Base-by-base conservation (phyloP, 30 jellyfish, hydroid and myxozoan genomes). In the Hydra vulgaris region DNA sequence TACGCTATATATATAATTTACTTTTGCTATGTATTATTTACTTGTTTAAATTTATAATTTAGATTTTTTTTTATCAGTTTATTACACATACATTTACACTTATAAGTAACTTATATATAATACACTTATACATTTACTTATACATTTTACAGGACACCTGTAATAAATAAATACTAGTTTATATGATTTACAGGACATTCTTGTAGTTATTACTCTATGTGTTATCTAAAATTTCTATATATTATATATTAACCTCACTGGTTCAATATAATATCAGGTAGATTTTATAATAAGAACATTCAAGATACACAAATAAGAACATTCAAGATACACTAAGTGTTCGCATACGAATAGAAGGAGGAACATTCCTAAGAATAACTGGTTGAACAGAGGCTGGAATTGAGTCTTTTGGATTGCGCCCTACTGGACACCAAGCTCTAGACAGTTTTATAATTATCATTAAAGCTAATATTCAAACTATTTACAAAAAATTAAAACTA, bases 341-440 rank as follows among this genome's bases (percentile, higher is more conserved):
- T 78, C 94, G 82, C 79, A 89, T 23, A n/a, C 96, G 79, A 40
- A 40, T 12, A 40, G 71, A 74, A 1, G 83, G 83, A 21, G 96
- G 96, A 21, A 94, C 94, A 52, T 79, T 84, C 54, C 94, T 74
- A 25, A 79, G 94, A 25, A 88, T 71, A 21, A 88, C 96, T 23
- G 96, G 96, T 40, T 77, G 74, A 21, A 88, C 94, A 18, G 74
- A 73, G 17, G 78, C 84, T 1, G 96, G 96, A 20, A 88, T 85
- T 22, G 82, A 75, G 18, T 80, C 71, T 52, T 81, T 86, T 0
- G 87, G 23, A 72, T 83, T 83, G 54, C 96, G 84, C 78, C 94
- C 72, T 0, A 84, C 75, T 21, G 96, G 96, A 70, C 96, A 88
- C 96, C 96, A 88, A n/a, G 96, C 89, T 52, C 96, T 88, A 70